phyloP scores from a whole-genome alignment of 2,797 vertebrate genomes.

The Parauchenoglanis punctatus region DNA sequence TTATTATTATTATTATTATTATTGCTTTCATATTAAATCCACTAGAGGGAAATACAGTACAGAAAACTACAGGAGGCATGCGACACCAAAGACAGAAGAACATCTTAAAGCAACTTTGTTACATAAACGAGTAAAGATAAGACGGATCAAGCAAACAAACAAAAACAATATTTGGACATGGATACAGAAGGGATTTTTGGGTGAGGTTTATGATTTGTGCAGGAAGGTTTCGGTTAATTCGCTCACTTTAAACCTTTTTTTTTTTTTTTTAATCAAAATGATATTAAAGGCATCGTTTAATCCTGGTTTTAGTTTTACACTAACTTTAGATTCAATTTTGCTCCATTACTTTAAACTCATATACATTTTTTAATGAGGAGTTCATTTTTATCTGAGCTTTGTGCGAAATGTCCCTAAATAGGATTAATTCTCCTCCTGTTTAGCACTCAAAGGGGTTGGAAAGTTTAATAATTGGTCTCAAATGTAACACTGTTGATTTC shows the following conservation, averaged over 20 bases:
- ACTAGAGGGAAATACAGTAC: constrained; percentile 47
- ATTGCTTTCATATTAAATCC: not conserved
- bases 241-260: not conserved
- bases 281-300: too few relatives aligned
- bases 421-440: not conserved
- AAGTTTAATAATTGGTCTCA: not conserved
- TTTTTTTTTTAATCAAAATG: too few relatives aligned
- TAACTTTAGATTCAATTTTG: not conserved
- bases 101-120: not conserved
- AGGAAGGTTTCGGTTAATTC: not conserved
- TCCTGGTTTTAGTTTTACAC: not conserved
- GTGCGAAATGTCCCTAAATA: not conserved
- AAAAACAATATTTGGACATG: not conserved
- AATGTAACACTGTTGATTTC: not conserved
- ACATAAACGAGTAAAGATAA: not conserved
- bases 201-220: not conserved
- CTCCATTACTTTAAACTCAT: not conserved
- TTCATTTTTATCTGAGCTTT: not conserved
- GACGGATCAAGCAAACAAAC: not conserved
- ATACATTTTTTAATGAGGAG: not conserved
- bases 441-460: not conserved
- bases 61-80: not conserved
- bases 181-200: not conserved
- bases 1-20: not conserved
- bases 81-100: not conserved